Base-by-base conservation (phyloP, 2,888 invertebrate species). In the Cantharis flavilabris region DNA sequence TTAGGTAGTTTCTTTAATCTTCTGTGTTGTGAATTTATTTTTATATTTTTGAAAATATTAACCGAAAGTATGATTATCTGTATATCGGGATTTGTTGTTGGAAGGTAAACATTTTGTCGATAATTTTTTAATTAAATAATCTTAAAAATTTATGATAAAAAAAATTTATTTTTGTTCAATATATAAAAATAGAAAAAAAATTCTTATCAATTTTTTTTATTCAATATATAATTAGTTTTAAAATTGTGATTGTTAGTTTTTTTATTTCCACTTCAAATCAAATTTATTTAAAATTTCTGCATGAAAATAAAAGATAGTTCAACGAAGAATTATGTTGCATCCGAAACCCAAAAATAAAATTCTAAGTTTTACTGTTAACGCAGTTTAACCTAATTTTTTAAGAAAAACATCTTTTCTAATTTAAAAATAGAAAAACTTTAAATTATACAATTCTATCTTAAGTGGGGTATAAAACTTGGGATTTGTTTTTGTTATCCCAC, bases 81-180 rank as follows among this genome's bases (percentile, higher is more conserved):
- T 85, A 91, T 91, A 85, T 91, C 91, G 73, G 91, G 91, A 87
- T 91, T 91, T 89, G 89, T 90, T 87, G 90, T 89, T 86, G 90
- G 89, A 88, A 90, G 90, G 90, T 90, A 86, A 84, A 49, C 77
- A 75, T 71, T 81, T 74, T 72, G 78, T 78, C 75, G 72, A 64
- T 65, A 70, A 72, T 76, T 72, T 62, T 73, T 18, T 23, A 16
- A 16, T 62, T 49, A 7, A 70, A 16, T 71, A 26, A 26, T 14
- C 18, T 26, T 16, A 14, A 71, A 23, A 63, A 16, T 62, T 71
- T 23, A 7, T 5, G 16, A 62, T 62, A 20, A 63, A 49, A 4
- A 49, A n/a, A n/a, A 7, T 49, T n/a, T n/a, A n/a, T 49, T 49
- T n/a, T 49, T 49, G 5, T 69, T n/a, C 23, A 4, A 11, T 67